Conservation (phyloP, 2,113 vertebrate species). For the Brachypodius melanocephalos region DNA sequence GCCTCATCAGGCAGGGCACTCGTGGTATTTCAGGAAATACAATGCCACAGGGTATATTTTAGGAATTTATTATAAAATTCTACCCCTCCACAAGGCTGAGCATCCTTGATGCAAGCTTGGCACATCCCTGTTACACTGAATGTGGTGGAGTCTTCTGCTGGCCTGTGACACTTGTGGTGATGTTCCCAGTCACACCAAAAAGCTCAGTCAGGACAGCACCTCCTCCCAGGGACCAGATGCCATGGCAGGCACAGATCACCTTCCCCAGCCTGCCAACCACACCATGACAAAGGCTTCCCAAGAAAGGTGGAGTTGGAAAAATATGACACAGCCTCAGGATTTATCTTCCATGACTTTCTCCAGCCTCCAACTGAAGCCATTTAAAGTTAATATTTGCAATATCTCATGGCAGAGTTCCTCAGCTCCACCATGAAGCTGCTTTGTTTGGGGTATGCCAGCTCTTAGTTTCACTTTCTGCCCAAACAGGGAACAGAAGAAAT, state of each 20-base stretch:
- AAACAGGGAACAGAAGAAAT: neutral
- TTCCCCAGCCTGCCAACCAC: neutral
- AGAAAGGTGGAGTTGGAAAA: neutral
- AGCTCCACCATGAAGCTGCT: neutral
- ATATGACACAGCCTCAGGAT: neutral
- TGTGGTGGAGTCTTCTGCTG: neutral
- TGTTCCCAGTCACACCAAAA: neutral
- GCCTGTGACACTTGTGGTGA: neutral
- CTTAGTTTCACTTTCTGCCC: neutral
- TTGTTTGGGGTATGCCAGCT: neutral
- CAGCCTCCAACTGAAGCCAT: neutral
- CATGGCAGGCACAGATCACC: neutral
- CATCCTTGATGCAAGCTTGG: neutral
- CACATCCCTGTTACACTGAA: accelerated
- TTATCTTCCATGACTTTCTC: neutral
- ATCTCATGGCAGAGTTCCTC: neutral
- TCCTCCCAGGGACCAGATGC: neutral
- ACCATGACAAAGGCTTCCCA: neutral
- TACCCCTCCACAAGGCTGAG: neutral
- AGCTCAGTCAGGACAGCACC: no score
- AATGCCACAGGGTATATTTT: neutral
- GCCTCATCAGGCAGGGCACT: neutral
- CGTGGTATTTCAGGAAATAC: accelerated
- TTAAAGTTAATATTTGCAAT: neutral
- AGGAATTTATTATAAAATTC: neutral